phyloP scores from a whole-genome alignment of 2,888 invertebrate genomes.

The Adelognathus sp. region DNA sequence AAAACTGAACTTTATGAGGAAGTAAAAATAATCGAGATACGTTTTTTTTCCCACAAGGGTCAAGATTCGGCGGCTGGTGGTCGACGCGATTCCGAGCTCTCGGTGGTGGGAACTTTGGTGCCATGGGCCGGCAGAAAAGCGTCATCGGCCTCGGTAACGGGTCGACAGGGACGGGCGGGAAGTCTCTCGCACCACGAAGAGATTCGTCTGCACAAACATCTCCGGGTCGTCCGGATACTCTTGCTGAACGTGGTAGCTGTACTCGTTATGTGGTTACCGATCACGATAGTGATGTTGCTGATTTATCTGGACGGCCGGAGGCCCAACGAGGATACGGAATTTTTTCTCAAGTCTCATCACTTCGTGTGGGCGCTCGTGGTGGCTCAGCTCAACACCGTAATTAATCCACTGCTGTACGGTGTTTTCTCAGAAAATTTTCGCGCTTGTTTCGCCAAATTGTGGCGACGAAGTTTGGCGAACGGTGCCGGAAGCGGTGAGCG shows the following conservation, averaged over 20 bases:
- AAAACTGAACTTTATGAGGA: too few species aligned
- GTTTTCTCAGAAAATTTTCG: constrained; percentile 83
- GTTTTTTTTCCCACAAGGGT: constrained; percentile 40
- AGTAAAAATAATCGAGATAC: background rate
- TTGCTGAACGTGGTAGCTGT: constrained; percentile 83
- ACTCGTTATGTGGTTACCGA: constrained; percentile 84
- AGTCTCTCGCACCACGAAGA: constrained; percentile 82
- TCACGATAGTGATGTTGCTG: constrained; percentile 82
- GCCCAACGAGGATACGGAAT: constrained; percentile 81
- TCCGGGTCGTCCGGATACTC: constrained; percentile 82
- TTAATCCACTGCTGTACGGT: constrained; percentile 84
- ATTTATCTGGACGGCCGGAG: constrained; percentile 83
- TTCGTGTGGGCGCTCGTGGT: constrained; percentile 82
- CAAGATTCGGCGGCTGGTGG: constrained; percentile 63
- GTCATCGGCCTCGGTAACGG: constrained; percentile 78
- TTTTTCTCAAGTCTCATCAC: constrained; percentile 83
- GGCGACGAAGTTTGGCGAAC: constrained; percentile 68
- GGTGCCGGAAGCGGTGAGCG: constrained; percentile 65
- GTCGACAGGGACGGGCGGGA: constrained; percentile 78
- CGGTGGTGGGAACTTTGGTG: constrained; percentile 82
- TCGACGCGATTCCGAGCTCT: constrained; percentile 82
- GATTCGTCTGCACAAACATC: constrained; percentile 82
- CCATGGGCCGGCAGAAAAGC: constrained; percentile 81
- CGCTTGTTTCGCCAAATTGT: constrained; percentile 80
- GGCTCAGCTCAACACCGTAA: constrained; percentile 83